phyloP scores from a whole-genome alignment of 1,140 invertebrate genomes.

The Cecropterus lyciades region DNA sequence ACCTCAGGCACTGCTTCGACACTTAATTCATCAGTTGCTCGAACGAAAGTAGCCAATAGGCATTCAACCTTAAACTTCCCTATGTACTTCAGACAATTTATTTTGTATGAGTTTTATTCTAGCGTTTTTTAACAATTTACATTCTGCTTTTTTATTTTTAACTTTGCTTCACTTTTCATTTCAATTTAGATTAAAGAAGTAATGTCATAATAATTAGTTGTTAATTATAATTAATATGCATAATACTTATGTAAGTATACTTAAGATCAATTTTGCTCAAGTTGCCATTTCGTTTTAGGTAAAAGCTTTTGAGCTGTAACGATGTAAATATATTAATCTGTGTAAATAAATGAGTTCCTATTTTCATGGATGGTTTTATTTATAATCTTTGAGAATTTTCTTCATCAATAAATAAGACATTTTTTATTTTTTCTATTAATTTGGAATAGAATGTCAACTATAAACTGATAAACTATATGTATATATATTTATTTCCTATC shows the following conservation, averaged over 20 bases:
- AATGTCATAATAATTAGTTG: conserved; percentile 31
- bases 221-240: conserved; percentile 41
- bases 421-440: too few relatives aligned
- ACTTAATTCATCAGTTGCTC: too few relatives aligned
- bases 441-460: too few relatives aligned
- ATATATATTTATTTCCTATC: too few relatives aligned
- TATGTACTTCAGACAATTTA: too few relatives aligned
- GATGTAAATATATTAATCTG: conserved; percentile 68
- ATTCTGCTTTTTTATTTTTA: conserved; percentile 13
- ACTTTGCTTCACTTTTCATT: conserved; percentile 27
- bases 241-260: conserved; percentile 39
- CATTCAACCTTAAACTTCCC: too few relatives aligned
- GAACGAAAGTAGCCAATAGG: too few relatives aligned
- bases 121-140: not conserved
- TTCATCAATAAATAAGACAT: too few relatives aligned
- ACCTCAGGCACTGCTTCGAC: too few relatives aligned
- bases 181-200: conserved; percentile 15
- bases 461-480: too few relatives aligned
- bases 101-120: not conserved
- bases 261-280: conserved; percentile 70
- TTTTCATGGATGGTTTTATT: conserved; percentile 68
- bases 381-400: not conserved
- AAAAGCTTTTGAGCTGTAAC: conserved; percentile 47
- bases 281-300: conserved; percentile 74
- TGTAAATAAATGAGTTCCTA: conserved; percentile 83